phyloP scores from a whole-genome alignment of 2,113 vertebrate genomes.

The Rissa tridactyla region DNA sequence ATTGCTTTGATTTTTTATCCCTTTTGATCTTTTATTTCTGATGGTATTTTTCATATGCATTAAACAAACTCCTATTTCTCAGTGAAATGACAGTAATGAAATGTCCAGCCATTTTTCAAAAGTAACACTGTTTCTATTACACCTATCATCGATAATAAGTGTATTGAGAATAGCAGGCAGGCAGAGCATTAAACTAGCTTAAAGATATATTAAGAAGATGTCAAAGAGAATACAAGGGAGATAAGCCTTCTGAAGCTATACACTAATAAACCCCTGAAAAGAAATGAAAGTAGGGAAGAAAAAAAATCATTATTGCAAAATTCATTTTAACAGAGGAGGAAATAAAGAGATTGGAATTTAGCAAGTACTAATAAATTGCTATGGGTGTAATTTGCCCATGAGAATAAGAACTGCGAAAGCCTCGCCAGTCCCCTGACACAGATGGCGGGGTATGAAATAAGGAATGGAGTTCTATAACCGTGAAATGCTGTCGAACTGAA shows the following conservation, averaged over 20 bases:
- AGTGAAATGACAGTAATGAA: constrained; percentile 21
- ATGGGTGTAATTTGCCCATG: background rate
- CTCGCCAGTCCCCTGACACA: background rate
- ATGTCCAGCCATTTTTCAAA: constrained; percentile 48
- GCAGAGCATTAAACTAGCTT: constrained; percentile 27
- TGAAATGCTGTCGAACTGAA: background rate
- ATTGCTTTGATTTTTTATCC: constrained; percentile 37
- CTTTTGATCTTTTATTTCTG: constrained; percentile 41
- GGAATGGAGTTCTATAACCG: background rate
- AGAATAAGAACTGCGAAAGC: background rate
- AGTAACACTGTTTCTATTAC: constrained; percentile 48
- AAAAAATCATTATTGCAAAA: constrained; percentile 2
- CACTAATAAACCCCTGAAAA: constrained; percentile 9
- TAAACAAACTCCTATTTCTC: background rate
- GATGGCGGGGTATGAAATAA: background rate
- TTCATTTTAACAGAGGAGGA: constrained; percentile 15
- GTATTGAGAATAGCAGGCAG: background rate
- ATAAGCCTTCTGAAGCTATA: constrained; percentile 25
- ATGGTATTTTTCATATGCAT: constrained; percentile 40
- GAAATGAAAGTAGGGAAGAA: background rate
- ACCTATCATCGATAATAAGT: constrained; percentile 43
- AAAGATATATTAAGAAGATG: constrained; percentile 34
- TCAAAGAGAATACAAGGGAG: constrained; percentile 19
- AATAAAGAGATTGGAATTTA: constrained; percentile 2
- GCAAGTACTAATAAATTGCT: constrained; percentile 15